phyloP scores from a whole-genome alignment of 2,113 vertebrate genomes.

The Rhea americana region DNA sequence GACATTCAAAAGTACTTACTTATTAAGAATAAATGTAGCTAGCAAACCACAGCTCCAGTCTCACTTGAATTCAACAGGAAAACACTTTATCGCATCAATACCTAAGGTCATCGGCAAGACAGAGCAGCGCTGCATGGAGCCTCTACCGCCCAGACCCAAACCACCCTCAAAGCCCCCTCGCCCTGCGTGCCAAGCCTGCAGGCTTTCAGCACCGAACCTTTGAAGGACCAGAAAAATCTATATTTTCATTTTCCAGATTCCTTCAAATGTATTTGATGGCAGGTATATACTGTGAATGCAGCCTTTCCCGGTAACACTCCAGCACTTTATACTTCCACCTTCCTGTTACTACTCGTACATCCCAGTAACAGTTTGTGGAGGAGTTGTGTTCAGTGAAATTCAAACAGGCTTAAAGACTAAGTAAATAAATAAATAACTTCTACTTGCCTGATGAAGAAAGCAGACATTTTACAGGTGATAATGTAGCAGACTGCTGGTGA shows the following conservation, averaged over 20 bases:
- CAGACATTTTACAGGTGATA: background rate
- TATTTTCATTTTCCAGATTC: background rate
- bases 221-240: background rate
- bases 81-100: fast-evolving
- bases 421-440: background rate
- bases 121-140: background rate
- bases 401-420: background rate
- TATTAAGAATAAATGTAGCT: background rate
- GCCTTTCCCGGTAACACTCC: constrained; percentile 34
- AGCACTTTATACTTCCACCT: constrained; percentile 41
- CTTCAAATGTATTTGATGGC: background rate
- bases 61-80: too few relatives aligned
- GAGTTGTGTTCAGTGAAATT: background rate
- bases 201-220: background rate
- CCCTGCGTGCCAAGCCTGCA: background rate
- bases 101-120: fast-evolving
- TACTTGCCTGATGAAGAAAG: background rate
- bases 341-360: constrained; percentile 46
- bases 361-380: constrained; percentile 24
- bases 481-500: background rate
- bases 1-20: background rate
- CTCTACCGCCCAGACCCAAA: background rate
- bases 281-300: background rate
- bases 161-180: fast-evolving
- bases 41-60: background rate